phyloP scores from a whole-genome alignment of 2,797 vertebrate genomes.

The Xenops minutus region DNA sequence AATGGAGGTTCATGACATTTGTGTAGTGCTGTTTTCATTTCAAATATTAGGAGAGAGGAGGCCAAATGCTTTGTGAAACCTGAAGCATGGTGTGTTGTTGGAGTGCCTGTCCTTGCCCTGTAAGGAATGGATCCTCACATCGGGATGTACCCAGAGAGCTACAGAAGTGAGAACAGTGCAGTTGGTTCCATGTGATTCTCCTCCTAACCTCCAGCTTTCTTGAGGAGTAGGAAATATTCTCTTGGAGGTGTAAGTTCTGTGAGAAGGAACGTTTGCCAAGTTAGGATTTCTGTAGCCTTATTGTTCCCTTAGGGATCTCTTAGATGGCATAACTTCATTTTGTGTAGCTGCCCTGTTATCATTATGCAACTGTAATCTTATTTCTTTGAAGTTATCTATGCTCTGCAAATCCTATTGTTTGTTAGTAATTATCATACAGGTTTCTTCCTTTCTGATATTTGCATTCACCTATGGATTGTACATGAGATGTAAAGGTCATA shows the following conservation, averaged over 20 bases:
- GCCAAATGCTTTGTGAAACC: slow-evolving; percentile 5
- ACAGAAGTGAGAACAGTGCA: neutral
- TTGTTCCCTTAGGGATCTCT: neutral
- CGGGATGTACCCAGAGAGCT: neutral
- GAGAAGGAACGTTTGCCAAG: neutral
- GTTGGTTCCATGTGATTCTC: neutral
- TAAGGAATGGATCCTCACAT: neutral
- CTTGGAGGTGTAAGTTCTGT: neutral
- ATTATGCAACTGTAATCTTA: neutral
- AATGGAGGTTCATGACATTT: neutral
- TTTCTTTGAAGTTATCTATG: neutral
- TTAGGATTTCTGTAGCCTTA: neutral
- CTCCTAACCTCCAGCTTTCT: neutral
- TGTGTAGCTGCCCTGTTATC: neutral
- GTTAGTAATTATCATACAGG: neutral
- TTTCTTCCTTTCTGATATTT: neutral
- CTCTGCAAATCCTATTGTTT: neutral
- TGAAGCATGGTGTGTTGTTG: neutral
- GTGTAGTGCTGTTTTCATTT: neutral
- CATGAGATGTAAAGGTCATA: neutral
- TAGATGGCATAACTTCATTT: neutral
- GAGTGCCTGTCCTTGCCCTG: neutral
- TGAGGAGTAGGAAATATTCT: neutral
- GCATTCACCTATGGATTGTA: neutral
- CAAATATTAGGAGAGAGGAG: neutral